A percentile compares a stretch with the other conserved stretches of the same genome.
These are phyloP conservation scores for Pristionchus arcanus DNA, from an alignment of 2,888 invertebrate genomes.

Conservation along the genomic window DNA sequence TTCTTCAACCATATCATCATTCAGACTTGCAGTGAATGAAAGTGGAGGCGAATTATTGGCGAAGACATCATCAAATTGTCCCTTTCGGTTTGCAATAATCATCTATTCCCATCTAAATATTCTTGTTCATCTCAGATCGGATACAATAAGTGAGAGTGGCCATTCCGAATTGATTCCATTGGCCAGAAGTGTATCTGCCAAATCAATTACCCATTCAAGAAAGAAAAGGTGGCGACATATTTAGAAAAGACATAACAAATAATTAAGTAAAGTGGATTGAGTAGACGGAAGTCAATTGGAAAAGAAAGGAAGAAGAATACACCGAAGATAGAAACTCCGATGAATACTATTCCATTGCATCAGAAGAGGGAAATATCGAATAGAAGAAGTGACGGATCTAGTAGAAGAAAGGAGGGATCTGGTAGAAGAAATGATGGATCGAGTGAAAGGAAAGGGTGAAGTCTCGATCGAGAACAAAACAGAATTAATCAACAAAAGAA, in stretches of 20 bases:
- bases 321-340: not conserved
- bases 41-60: not conserved
- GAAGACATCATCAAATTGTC: not conserved
- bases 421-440: not conserved
- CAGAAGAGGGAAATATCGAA: not conserved
- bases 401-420: not conserved
- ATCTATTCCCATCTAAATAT: not conserved
- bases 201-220: not conserved
- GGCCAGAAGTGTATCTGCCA: not conserved
- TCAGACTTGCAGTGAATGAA: not conserved
- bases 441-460: not conserved
- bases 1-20: not conserved
- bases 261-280: not conserved
- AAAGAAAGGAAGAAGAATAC: not conserved
- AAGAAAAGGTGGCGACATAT: not conserved
- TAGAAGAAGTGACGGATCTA: not conserved
- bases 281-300: not conserved
- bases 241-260: not conserved
- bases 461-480: not conserved
- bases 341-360: not conserved
- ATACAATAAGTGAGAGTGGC: not conserved
- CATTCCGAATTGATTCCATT: not conserved
- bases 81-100: not conserved
- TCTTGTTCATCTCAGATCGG: not conserved
- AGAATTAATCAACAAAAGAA: conserved; percentile 16